Base-by-base conservation (phyloP, 2,888 invertebrate genomes). In the Drosophila seclusa region DNA sequence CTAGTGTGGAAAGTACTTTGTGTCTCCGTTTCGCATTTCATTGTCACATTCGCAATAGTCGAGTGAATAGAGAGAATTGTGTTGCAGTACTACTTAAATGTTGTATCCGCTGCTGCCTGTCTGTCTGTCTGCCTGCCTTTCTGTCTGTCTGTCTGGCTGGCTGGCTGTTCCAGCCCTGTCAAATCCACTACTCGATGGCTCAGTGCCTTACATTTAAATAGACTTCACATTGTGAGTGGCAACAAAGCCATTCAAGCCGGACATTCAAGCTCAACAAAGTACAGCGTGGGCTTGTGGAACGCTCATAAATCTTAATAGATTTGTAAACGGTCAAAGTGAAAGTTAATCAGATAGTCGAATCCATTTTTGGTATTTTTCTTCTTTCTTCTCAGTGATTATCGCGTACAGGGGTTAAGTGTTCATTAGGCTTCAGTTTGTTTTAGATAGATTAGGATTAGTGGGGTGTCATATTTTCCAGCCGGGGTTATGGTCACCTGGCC, bases 231-330 rank as follows among this genome's bases (percentile, higher is more conserved):
- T 76, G 72, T 72, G 78, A 77, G 55, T 50, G 78, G 72, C 58
- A 48, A 54, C 52, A 58, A 53, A 72, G 49, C 57, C 78, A 54
- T 36, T 66, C 50, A 50, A 68, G 77, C 58, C 73, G 69, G 68
- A 77, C 74, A 45, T 45, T 67, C 61, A 63, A 36, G 16, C 49
- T 18, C 24, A 24, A 49, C 5, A 10, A 45, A 27, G 76, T 50
- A 18, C 29, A 34, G 59, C 61, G 68, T 68, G 68, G 72, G 63
- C 68, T 58, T 68, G 69, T 71, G 76, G 73, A 64, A 60, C 63
- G 63, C 42, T 70, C 73, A 78, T 80, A 83, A 74, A 80, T 83
- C 71, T 83, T 74, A 83, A 82, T 82, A 76, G 80, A 78, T 78
- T 82, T 73, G 73, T 81, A 74, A 76, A 67, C 72, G 57, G 52